Percentiles rank a stretch among this genome's conserved stretches.
Evolutionary conservation across 2,797 vertebrate species (phyloP).

Genomic region (Gymnothorax javanicus): DNA sequence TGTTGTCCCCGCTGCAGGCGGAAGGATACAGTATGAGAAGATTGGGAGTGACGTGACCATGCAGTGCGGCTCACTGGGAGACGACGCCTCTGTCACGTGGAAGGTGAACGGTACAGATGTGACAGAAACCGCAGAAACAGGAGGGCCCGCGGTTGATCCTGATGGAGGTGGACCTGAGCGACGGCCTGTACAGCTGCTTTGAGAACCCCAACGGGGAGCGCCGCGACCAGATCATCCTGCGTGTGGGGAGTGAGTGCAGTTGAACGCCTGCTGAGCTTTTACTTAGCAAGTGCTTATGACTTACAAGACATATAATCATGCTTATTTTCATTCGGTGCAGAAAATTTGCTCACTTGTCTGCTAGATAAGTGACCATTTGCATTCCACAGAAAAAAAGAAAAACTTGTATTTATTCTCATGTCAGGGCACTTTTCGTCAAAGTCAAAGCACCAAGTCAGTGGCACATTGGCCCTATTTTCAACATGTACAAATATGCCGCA

Average conservation of each 20-base stretch:
- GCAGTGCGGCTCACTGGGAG: slow-evolving; percentile 87
- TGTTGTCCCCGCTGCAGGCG: slow-evolving; percentile 61
- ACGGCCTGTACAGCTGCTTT: slow-evolving; percentile 91
- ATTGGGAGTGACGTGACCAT: slow-evolving; percentile 88
- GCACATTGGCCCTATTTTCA: too few relatives aligned
- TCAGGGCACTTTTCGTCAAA: too few relatives aligned
- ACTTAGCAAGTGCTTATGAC: too few relatives aligned
- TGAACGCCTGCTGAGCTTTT: background rate
- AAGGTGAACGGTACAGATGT: slow-evolving; percentile 91
- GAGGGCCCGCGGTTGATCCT: slow-evolving; percentile 84
- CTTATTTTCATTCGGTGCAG: too few relatives aligned
- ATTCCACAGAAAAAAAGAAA: too few relatives aligned
- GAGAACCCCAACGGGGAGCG: slow-evolving; percentile 88
- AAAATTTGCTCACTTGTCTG: too few relatives aligned
- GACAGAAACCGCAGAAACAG: slow-evolving; percentile 72
- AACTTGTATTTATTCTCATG: too few relatives aligned
- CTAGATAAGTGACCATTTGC: too few relatives aligned
- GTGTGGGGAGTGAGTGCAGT: slow-evolving; percentile 86
- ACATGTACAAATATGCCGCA: too few relatives aligned
- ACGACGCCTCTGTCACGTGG: slow-evolving; percentile 85
- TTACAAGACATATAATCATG: too few relatives aligned
- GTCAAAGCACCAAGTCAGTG: too few relatives aligned
- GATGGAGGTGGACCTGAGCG: slow-evolving; percentile 79
- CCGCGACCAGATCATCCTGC: slow-evolving; percentile 85
- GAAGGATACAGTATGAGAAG: slow-evolving; percentile 83